Evolutionary conservation across 2,888 invertebrate genomes (phyloP).

Genomic region (Amphimallon solstitiale): DNA sequence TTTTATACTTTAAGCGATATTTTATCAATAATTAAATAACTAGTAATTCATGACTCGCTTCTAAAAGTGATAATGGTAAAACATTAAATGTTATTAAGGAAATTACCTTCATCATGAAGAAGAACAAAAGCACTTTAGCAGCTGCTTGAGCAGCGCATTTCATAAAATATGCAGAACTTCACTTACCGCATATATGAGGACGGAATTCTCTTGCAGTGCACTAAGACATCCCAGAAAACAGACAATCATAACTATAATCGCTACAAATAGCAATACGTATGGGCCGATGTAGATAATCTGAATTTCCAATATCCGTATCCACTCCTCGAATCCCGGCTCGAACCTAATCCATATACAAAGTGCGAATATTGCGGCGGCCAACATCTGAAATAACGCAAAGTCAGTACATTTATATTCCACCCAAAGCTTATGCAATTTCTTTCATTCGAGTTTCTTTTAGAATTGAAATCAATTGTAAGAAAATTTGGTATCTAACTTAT

Average conservation of each 20-base stretch:
- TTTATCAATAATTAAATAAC: no score
- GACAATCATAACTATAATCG: conserved; percentile 78
- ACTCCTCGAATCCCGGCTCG: conserved; percentile 84
- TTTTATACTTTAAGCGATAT: no score
- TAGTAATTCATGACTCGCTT: neutral
- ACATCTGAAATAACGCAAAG: conserved; percentile 67
- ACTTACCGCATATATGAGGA: conserved; percentile 77
- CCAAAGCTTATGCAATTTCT: no score
- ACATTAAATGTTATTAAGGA: conserved; percentile 4
- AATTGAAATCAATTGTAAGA: no score
- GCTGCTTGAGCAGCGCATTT: neutral
- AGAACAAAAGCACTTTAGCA: conserved; percentile 12
- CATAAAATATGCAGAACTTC: conserved; percentile 23
- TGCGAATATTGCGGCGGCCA: conserved; percentile 81
- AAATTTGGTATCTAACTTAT: no score
- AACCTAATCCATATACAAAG: conserved; percentile 84
- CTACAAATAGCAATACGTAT: conserved; percentile 80
- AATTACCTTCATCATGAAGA: conserved; percentile 7
- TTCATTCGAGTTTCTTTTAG: no score
- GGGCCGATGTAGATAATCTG: conserved; percentile 84
- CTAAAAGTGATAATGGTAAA: neutral
- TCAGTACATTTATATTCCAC: neutral
- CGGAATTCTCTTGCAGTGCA: conserved; percentile 79
- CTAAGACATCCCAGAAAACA: conserved; percentile 85
- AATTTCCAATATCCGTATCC: conserved; percentile 80